A percentile compares a stretch with the other conserved stretches of the same genome.
Evolutionary conservation across 2,797 vertebrate genomes (phyloP).

Genomic region (Phrynocephalus guinanensis): DNA sequence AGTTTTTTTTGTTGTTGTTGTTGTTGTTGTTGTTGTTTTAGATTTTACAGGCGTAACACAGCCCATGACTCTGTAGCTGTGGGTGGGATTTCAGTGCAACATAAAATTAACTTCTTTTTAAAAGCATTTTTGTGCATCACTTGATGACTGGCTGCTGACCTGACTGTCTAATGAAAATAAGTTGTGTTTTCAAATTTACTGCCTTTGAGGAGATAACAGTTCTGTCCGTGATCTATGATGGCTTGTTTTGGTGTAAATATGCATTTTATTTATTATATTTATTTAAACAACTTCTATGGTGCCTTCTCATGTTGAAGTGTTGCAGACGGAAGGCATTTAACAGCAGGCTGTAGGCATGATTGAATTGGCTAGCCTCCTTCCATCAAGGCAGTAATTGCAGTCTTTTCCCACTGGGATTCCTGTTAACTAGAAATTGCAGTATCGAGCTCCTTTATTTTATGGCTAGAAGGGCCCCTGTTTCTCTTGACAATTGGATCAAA

Average conservation of each 20-base stretch:
- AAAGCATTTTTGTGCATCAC: background rate
- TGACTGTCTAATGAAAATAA: background rate
- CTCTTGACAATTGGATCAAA: background rate
- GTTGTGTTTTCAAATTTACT: background rate
- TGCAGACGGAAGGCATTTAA: background rate
- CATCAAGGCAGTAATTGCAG: background rate
- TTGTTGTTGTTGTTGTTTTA: background rate
- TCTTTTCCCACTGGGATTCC: background rate
- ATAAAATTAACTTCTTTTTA: background rate
- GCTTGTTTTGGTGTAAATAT: background rate
- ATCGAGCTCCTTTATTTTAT: background rate
- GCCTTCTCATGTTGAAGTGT: background rate
- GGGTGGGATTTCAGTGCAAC: background rate
- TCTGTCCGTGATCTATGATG: background rate
- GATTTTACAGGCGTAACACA: background rate
- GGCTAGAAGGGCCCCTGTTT: background rate
- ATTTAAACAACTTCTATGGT: background rate
- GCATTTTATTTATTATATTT: slow-evolving; percentile 13
- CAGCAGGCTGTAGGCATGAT: background rate
- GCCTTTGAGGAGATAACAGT: background rate
- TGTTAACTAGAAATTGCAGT: background rate
- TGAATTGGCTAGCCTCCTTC: background rate
- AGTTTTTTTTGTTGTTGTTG: no score
- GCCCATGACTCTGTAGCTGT: background rate
- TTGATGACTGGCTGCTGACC: background rate